These are phyloP conservation scores for Mesorhabditis belari DNA, from an alignment of 2,888 invertebrate genomes.

Conservation along the genomic window DNA sequence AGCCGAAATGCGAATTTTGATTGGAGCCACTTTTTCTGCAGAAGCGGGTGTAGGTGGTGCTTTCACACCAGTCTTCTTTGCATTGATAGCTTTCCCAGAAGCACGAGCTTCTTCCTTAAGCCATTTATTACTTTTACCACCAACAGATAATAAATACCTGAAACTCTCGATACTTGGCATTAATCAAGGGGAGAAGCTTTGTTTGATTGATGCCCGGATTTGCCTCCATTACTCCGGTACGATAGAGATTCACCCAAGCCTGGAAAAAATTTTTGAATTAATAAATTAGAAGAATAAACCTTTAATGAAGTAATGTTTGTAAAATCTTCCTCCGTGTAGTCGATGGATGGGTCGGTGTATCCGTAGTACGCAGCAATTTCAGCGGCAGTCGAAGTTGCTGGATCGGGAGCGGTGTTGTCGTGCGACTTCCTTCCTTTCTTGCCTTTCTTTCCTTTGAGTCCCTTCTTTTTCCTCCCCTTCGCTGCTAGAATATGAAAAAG, in stretches of 20 bases:
- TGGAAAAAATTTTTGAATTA: no score
- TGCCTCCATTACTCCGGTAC: constrained; percentile 26
- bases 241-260: constrained; percentile 36
- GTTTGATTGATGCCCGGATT: constrained; percentile 69
- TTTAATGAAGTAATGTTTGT: background rate
- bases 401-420: constrained; percentile 27
- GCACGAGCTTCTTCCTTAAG: background rate
- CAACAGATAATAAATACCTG: constrained; percentile 54
- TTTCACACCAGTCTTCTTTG: background rate
- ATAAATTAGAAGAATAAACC: no score
- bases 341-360: constrained; percentile 33
- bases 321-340: constrained; percentile 42
- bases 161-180: constrained; percentile 95
- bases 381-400: constrained; percentile 21
- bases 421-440: constrained; percentile 6
- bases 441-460: constrained; percentile 7
- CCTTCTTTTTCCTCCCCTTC: constrained; percentile 10
- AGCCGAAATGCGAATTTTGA: constrained; percentile 45
- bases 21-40: constrained; percentile 36
- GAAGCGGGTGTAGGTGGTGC: constrained; percentile 12
- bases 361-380: constrained; percentile 39
- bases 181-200: constrained; percentile 89
- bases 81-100: background rate
- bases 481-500: background rate
- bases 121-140: background rate